phyloP scores from a whole-genome alignment of 2,113 vertebrate species.

The Genyomyrus donnyi region DNA sequence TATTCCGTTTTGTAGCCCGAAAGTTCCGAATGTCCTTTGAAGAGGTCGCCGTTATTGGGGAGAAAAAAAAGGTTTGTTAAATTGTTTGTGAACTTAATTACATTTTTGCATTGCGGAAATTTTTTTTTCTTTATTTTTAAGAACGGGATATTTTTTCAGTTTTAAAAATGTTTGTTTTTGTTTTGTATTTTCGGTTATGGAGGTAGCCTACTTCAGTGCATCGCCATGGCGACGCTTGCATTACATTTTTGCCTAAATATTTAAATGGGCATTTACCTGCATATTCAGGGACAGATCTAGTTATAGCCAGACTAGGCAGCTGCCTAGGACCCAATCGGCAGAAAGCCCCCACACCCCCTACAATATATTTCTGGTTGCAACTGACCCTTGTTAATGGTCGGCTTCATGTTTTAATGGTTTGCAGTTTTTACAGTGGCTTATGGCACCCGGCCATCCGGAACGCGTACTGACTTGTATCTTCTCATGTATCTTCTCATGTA shows the following conservation, averaged over 20 bases:
- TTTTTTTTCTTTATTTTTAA: background rate
- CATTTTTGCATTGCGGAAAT: background rate
- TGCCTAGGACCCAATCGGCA: background rate
- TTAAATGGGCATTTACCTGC: background rate
- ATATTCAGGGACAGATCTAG: background rate
- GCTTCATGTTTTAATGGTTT: background rate
- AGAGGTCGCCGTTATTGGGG: background rate
- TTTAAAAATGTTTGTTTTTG: background rate
- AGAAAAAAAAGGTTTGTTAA: background rate
- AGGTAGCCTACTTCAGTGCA: background rate
- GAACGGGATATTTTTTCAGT: background rate
- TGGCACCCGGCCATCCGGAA: constrained; percentile 33
- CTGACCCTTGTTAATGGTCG: background rate
- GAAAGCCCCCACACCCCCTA: background rate
- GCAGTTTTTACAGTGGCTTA: constrained; percentile 21
- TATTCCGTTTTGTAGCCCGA: constrained; percentile 28
- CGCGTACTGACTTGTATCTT: constrained; percentile 46
- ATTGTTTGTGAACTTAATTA: background rate
- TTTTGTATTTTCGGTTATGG: background rate
- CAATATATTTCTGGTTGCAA: background rate
- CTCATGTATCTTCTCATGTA: constrained; percentile 39
- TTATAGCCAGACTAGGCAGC: background rate
- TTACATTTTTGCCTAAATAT: background rate
- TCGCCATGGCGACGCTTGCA: background rate
- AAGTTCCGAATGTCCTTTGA: background rate